Evolutionary conservation across 2,888 invertebrate genomes (phyloP).

Genomic region (Chamaedrilus cognettii): DNA sequence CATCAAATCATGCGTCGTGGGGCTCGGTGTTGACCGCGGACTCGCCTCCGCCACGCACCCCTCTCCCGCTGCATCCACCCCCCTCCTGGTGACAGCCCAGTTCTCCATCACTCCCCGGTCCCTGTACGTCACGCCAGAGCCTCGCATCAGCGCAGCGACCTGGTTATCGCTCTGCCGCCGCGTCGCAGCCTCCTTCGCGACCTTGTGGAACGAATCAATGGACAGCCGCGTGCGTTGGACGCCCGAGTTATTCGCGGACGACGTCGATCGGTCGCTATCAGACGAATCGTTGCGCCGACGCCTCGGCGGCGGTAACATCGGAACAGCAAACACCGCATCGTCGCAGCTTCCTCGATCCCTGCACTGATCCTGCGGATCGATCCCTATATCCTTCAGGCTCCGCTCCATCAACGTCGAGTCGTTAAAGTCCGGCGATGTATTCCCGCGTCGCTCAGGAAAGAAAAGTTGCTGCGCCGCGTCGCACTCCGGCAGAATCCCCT

Average conservation of each 20-base stretch:
- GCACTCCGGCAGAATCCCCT: conserved; percentile 7
- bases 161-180: not conserved
- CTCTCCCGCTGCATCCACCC: not conserved
- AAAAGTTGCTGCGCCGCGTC: conserved; percentile 9
- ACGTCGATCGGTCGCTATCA: not conserved
- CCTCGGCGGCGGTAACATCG: not conserved
- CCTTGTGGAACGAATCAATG: not conserved
- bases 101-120: not conserved
- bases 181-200: not conserved
- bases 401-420: conserved; percentile 3
- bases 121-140: not conserved
- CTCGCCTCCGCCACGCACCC: not conserved
- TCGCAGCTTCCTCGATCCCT: not conserved
- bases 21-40: conserved; percentile 2
- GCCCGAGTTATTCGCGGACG: not conserved
- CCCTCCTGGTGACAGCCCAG: not conserved
- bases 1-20: conserved; percentile 9
- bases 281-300: not conserved
- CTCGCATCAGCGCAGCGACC: not conserved
- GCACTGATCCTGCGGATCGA: not conserved
- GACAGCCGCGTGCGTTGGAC: not conserved
- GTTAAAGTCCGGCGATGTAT: conserved; percentile 9
- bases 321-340: conserved; percentile 1
- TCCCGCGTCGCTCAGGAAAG: not conserved
- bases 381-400: conserved; percentile 10